These are phyloP conservation scores for Fregata magnificens DNA, from an alignment of 2,113 vertebrate species.

Conservation along the genomic window DNA sequence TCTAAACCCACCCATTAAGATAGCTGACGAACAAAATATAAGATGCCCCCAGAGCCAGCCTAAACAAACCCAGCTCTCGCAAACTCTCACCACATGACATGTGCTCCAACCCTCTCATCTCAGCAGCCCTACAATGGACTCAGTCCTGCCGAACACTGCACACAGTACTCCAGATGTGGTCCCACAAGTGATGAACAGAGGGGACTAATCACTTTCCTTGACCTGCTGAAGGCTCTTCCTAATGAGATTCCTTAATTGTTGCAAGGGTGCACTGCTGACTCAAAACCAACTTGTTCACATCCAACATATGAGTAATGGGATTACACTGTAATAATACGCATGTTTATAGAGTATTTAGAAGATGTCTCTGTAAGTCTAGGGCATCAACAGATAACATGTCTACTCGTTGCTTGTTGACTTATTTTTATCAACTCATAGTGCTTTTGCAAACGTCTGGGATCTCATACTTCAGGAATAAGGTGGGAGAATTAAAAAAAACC, in stretches of 20 bases:
- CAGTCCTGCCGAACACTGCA: neutral
- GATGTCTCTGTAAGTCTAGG: neutral
- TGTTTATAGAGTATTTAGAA: neutral
- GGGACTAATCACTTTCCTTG: neutral
- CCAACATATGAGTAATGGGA: neutral
- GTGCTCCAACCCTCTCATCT: neutral
- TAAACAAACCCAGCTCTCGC: neutral
- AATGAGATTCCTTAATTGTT: neutral
- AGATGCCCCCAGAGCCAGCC: neutral
- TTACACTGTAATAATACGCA: rapidly evolving
- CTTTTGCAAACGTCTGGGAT: neutral
- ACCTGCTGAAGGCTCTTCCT: neutral
- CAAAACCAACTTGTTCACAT: neutral
- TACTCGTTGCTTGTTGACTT: neutral
- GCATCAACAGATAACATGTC: neutral
- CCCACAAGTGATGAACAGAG: neutral
- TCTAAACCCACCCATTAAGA: neutral
- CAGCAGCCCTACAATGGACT: neutral
- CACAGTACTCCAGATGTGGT: neutral
- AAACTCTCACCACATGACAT: neutral
- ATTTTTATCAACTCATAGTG: neutral
- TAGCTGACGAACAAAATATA: neutral
- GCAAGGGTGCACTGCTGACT: neutral
- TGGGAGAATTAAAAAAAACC: neutral
- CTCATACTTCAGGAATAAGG: neutral